Evolutionary conservation across 2,797 vertebrate genomes (phyloP), one percentile per base, ranked within the genome.

Genomic region (Sitta carolinensis): DNA sequence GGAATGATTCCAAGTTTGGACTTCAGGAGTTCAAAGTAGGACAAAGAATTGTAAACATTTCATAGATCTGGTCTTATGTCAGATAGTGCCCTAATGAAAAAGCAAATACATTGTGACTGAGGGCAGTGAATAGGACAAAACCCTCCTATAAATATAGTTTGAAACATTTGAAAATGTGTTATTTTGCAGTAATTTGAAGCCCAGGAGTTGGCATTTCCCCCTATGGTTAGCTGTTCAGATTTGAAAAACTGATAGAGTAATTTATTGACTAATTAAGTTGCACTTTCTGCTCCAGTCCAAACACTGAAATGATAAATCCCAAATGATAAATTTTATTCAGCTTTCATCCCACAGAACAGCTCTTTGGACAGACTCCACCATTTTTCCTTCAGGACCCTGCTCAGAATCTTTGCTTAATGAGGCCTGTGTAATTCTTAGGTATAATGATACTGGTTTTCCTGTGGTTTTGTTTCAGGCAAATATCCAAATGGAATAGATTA

Each of bases 61-160:
- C 51, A 73, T 23, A 52, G 51, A 67, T 57, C 17, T 83, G 38
- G 6, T 89, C 29, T 87, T 92, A 67, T 83, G 23, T 85, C 68
- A 67, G 50, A 77, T 22, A 64, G 20, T 34, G 22, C 20, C 15
- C 10, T 92, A 92, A 94, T 67, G 84, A 85, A 85, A 90, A 94
- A 92, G 8, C 10, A 93, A 93, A 94, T 91, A 22, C 45, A 36
- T 66, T 87, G 48, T 89, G 89, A 87, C 82, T 80, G 59, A 73
- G 15, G 34, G 11, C 17, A 92, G 26, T 52, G 90, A 87, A 73
- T 25, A 81, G 27, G 50, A 63, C 4, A 82, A 55, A 48, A 7
- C 0, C 0, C 0, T 7, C 3, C 7, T 1, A 11, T 19, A 81
- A 54, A 51, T 48, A 59, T 27, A 87, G 43, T 7, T 84, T 69